Percentiles rank a stretch among this genome's conserved stretches.
Evolutionary conservation across 2,113 vertebrate species (phyloP).

Genomic region (Sterna hirundo): DNA sequence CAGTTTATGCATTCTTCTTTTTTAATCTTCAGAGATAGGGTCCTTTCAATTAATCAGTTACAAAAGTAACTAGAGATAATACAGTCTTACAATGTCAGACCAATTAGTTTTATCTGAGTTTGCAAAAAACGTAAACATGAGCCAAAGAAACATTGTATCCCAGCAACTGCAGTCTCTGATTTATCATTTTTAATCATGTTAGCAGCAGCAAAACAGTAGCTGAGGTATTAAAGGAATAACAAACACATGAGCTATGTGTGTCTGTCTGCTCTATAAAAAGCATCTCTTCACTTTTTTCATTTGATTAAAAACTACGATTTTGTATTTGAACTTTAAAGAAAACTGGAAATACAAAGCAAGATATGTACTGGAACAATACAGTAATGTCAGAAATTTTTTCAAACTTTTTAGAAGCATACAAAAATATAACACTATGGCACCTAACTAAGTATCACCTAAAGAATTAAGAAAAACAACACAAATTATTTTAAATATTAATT

Average conservation of each 20-base stretch:
- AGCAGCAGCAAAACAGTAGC: not conserved
- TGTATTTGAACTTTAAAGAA: not conserved
- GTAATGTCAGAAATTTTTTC: not conserved
- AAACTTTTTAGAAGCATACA: not conserved
- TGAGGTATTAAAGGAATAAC: not conserved
- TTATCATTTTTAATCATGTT: not conserved
- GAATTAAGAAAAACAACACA: not conserved
- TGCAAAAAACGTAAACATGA: not conserved
- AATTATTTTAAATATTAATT: not conserved
- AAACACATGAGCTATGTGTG: not conserved
- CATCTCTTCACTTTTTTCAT: not conserved
- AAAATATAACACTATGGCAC: not conserved
- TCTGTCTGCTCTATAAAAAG: not conserved
- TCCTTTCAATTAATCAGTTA: not conserved
- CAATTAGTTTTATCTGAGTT: not conserved
- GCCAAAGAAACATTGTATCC: not conserved
- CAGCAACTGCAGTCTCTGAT: not conserved
- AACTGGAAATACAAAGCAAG: not conserved
- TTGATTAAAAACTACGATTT: not conserved
- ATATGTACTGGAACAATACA: not conserved
- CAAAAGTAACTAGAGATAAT: not conserved
- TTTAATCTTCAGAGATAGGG: not conserved
- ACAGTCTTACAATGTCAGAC: not conserved
- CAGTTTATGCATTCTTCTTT: not conserved
- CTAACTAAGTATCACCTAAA: not conserved